phyloP scores from a whole-genome alignment of 2,113 vertebrate species.

The Neotoma lepida region DNA sequence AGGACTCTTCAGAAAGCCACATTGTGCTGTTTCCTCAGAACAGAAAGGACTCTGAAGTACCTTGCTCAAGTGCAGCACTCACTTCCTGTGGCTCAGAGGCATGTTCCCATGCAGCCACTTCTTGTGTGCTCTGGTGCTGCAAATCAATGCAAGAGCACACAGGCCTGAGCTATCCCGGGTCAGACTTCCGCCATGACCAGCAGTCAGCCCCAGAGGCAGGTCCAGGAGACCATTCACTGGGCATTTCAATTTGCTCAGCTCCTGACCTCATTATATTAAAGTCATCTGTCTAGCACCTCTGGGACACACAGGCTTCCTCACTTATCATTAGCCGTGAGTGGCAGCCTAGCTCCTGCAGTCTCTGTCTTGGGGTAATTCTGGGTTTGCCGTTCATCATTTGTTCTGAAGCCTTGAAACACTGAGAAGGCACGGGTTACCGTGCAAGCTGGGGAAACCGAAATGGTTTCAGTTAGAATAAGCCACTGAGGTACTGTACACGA shows the following conservation, averaged over 20 bases:
- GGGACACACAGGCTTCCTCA: background rate
- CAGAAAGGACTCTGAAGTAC: background rate
- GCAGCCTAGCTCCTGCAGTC: background rate
- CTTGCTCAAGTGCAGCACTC: background rate
- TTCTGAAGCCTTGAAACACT: background rate
- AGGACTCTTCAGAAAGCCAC: background rate
- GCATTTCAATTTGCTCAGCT: background rate
- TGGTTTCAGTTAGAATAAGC: background rate
- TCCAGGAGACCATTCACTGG: conserved; percentile 15
- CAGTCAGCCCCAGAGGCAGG: conserved; percentile 8
- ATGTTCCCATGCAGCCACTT: too few relatives aligned
- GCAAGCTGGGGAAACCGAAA: background rate
- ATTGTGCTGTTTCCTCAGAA: background rate
- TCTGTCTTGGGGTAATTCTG: background rate
- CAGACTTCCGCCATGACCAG: background rate
- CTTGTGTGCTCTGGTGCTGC: background rate
- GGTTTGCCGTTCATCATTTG: background rate
- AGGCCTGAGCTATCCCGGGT: accelerated
- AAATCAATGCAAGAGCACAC: background rate
- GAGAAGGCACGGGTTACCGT: background rate
- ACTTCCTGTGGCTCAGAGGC: background rate
- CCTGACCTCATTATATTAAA: background rate
- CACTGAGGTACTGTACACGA: background rate
- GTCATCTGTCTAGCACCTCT: background rate
- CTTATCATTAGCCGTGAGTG: background rate